phyloP scores from a whole-genome alignment of 1,140 invertebrate genomes.

The Nasonia longicornis region DNA sequence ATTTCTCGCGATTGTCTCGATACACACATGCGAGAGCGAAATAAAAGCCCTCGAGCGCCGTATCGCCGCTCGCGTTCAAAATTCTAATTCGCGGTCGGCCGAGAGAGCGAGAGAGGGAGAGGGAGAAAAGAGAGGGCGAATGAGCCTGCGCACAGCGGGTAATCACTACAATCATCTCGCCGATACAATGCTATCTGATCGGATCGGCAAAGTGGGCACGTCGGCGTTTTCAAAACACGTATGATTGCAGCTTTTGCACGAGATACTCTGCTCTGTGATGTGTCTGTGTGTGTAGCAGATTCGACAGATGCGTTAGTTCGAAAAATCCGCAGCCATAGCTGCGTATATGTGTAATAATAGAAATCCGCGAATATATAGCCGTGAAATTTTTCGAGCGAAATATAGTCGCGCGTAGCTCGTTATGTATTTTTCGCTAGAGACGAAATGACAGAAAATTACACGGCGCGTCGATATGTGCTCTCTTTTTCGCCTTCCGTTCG shows the following conservation, averaged over 20 bases:
- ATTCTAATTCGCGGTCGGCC: slow-evolving; percentile 61
- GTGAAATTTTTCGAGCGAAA: slow-evolving; percentile 45
- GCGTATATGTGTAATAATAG: slow-evolving; percentile 44
- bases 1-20: slow-evolving; percentile 42
- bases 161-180: slow-evolving; percentile 66
- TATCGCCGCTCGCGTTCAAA: slow-evolving; percentile 51
- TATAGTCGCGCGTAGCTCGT: slow-evolving; percentile 38
- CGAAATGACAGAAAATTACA: slow-evolving; percentile 47
- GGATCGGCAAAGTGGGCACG: slow-evolving; percentile 58
- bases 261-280: neutral
- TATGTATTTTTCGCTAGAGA: neutral
- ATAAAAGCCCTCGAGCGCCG: slow-evolving; percentile 9
- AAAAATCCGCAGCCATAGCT: slow-evolving; percentile 15
- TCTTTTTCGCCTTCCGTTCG: slow-evolving; percentile 33
- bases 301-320: slow-evolving; percentile 57
- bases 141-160: slow-evolving; percentile 43
- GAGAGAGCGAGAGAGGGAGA: neutral
- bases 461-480: neutral
- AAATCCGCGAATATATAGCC: slow-evolving; percentile 48
- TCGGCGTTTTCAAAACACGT: slow-evolving; percentile 59
- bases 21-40: neutral
- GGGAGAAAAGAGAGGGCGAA: neutral
- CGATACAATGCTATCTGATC: slow-evolving; percentile 65
- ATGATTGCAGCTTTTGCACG: slow-evolving; percentile 57
- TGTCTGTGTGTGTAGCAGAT: neutral